Conservation (phyloP, 2,113 vertebrate species). For the Pomatorhinus ruficollis region DNA sequence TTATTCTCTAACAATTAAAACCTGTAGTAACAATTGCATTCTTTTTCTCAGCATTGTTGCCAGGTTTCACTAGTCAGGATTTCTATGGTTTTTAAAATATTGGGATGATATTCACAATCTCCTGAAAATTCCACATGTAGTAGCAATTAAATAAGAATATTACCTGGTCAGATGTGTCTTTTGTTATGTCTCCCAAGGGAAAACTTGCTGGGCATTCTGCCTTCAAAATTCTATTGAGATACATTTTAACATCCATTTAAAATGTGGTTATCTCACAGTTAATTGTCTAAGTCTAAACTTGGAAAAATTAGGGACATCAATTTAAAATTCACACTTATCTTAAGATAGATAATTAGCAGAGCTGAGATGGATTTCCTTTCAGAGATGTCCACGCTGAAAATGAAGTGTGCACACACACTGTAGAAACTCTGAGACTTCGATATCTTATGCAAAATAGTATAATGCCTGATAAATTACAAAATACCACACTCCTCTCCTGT, state of each 20-base stretch:
- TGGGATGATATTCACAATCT: neutral
- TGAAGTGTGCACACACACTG: neutral
- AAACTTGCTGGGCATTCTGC: neutral
- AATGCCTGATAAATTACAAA: neutral
- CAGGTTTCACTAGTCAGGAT: neutral
- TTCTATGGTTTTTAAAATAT: neutral
- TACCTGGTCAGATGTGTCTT: neutral
- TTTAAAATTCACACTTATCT: neutral
- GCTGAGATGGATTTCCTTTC: neutral
- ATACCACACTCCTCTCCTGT: neutral
- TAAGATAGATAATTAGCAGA: neutral
- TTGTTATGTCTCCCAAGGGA: neutral
- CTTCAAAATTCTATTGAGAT: neutral
- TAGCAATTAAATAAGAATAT: neutral
- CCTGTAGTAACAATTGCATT: neutral
- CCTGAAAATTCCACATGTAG: neutral
- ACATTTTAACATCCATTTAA: neutral
- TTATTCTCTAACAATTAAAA: constrained; percentile 23
- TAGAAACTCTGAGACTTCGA: neutral
- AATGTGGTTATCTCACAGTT: neutral
- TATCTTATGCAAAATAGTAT: neutral
- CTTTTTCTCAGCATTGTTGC: neutral
- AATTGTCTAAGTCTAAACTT: neutral
- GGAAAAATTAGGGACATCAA: neutral
- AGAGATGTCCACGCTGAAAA: neutral